These are phyloP conservation scores for Polypterus bichir DNA, from an alignment of 2,113 vertebrate genomes.

Conservation along the genomic window DNA sequence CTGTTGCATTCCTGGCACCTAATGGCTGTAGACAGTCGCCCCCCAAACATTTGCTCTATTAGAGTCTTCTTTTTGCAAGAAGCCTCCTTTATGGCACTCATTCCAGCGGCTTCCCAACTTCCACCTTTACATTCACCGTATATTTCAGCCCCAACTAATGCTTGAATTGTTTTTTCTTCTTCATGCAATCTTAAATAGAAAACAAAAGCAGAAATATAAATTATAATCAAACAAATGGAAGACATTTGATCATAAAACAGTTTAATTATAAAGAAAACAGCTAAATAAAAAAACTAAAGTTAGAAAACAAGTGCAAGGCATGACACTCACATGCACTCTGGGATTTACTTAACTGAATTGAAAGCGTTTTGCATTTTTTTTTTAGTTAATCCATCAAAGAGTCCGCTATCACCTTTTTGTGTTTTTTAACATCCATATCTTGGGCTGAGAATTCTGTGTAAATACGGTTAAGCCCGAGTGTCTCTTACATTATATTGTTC, in stretches of 20 bases:
- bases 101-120: constrained; percentile 29
- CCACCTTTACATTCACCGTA: constrained; percentile 27
- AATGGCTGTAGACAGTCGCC: constrained; percentile 76
- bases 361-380: too few species aligned
- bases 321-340: neutral
- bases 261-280: constrained; percentile 9
- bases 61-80: constrained; percentile 51
- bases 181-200: constrained; percentile 69
- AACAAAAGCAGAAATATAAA: neutral
- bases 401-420: too few species aligned
- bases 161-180: constrained; percentile 78
- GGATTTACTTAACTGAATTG: too few species aligned
- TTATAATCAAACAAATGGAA: neutral
- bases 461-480: too few species aligned
- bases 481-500: too few species aligned
- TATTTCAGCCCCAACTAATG: constrained; percentile 35
- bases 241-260: too few species aligned
- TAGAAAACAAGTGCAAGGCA: neutral
- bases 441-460: too few species aligned
- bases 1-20: constrained; percentile 80
- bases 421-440: too few species aligned
- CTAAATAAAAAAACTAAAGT: neutral
- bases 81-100: constrained; percentile 23
- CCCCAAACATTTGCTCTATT: constrained; percentile 87
- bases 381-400: too few species aligned